phyloP scores from a whole-genome alignment of 2,797 vertebrate species.

The Ispidina lecontei region DNA sequence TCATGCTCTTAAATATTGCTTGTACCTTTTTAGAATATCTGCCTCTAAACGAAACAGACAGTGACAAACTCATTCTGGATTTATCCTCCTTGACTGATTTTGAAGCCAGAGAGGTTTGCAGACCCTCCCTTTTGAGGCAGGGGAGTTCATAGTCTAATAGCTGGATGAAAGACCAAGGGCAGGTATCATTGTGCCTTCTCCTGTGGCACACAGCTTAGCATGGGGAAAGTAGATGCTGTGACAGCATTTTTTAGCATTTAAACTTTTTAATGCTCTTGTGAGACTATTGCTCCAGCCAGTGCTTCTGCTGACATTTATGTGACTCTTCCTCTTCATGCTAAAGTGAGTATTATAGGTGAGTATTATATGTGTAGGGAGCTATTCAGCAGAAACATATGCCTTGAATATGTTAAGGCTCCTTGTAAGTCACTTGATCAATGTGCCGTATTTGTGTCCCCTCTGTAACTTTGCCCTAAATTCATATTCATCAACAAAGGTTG shows the following conservation, averaged over 20 bases:
- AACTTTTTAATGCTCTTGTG: background rate
- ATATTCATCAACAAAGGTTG: conserved; percentile 63
- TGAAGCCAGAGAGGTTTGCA: conserved; percentile 12
- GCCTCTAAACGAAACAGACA: background rate
- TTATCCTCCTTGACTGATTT: conserved; percentile 4
- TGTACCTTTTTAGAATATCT: conserved; percentile 50
- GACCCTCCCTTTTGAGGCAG: background rate
- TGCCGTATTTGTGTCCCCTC: conserved; percentile 35
- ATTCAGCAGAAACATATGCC: conserved; percentile 44
- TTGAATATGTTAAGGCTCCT: conserved; percentile 37
- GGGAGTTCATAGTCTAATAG: background rate
- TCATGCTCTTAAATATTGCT: conserved; percentile 36
- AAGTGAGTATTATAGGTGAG: conserved; percentile 43
- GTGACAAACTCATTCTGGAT: conserved; percentile 24
- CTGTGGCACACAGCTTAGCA: background rate
- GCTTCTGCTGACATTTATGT: background rate
- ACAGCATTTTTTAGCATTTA: background rate
- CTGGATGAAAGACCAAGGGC: background rate
- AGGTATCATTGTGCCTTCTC: background rate
- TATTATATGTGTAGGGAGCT: conserved; percentile 22
- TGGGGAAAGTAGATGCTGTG: background rate
- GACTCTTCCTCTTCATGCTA: background rate
- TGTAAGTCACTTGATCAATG: conserved; percentile 43
- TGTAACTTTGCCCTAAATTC: conserved; percentile 62
- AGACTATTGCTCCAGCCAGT: background rate